Base-by-base conservation (phyloP, 2,888 invertebrate genomes). In the Quadroppia sp. region DNA sequence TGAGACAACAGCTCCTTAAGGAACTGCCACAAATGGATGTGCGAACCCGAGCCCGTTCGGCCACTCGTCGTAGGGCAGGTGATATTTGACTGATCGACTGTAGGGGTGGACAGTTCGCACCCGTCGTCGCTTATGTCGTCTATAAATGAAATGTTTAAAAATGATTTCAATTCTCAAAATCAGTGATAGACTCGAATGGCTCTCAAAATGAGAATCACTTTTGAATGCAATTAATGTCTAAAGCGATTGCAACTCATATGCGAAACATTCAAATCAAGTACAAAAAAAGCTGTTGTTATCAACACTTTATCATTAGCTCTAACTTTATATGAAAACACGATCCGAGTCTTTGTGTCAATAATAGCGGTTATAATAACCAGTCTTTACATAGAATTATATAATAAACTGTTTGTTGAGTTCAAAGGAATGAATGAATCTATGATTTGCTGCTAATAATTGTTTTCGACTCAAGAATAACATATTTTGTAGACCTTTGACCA, bases 11-110 rank as follows among this genome's bases (percentile, higher is more conserved):
- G 87, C 82, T 99, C 97, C 82, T 96, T 96, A 72, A 99, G 86
- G 84, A 99, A 99, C 84, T 99, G 97, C 98, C 98, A 99, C 67
- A 99, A 86, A 83, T 99, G 98, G 79, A 98, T 98, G 83, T 94
- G 94, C 0, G 94, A 91, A 36, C 79, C 77, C 11, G 77, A 78
- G 25, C 78, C 77, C 11, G 75, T 75, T 20, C 75, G 74, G 23
- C 76, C 76, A 7, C 23, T 50, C 25, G 64, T 56, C 11, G 74
- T 75, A 15, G 69, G 64, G 50, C 25, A 73, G 28, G 71, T 56
- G 6, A 56, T 20, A 15, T 32, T 45, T 48, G 72, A 71, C 69
- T 53, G 71, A 59, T 56, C 61, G 4, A 42, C 20, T 45, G 28
- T 28, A 48, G 20, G 61, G 20, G 73, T 36, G 20, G 73, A 32